Base-by-base conservation (phyloP, 2,113 vertebrate genomes). In the Pangasianodon hypophthalmus region DNA sequence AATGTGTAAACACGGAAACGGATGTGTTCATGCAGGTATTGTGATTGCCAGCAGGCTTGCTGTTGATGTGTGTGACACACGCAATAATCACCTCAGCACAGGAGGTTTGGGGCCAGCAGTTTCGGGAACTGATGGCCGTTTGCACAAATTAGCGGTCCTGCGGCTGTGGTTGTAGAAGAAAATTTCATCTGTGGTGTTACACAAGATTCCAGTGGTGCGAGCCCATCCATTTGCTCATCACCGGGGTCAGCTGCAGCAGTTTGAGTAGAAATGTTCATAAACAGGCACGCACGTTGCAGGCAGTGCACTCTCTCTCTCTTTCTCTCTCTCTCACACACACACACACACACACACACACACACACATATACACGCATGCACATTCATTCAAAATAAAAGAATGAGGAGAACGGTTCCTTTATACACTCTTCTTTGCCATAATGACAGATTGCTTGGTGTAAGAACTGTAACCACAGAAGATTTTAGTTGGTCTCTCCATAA, bases 161-260 rank as follows among this genome's bases (percentile, higher is more conserved):
- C 89, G 89, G 92, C 87, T 90, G 84, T 79, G 87, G 90, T 92
- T 95, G 94, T 92, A 93, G 90, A 81, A 87, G 52, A 89, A 48
- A 92, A 92, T 87, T 92, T 54, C 7, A 77, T 86, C 46, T 41
- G 54, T 48, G 90, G 87, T 58, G 58, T 56, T 52, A 60, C 54
- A 46, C 86, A 18, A 93, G 91, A 94, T 95, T 95, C 91, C 94
- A n/a, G 91, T 85, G 86, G 92, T 93, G 91, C 94, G 91, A 94
- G 90, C 90, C 75, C 48, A 67, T 92, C 71, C 73, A 85, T 88
- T 79, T 48, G 88, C 88, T 94, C 92, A 92, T 93, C 85, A 3
- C 86, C 4, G 87, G 77, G 87, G 77, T 83, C 71, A 86, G 77
- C 83, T 87, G 58, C 69, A 88, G 81, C 71, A 79, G 73, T 75